Percentiles rank a stretch among this genome's conserved stretches.
Evolutionary conservation across 1,140 invertebrate genomes (phyloP).

Genomic region (Drusus annulatus): DNA sequence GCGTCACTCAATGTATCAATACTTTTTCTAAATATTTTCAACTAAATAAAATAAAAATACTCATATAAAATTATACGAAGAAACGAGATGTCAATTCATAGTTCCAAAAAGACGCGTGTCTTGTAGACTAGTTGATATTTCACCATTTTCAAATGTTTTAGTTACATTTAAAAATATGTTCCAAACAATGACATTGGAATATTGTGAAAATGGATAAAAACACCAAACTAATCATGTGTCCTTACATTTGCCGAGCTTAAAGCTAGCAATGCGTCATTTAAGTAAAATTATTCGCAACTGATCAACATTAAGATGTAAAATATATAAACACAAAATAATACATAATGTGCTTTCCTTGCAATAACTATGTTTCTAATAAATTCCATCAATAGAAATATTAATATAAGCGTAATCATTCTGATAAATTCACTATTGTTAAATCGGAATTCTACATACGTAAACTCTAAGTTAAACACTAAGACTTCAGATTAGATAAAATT

Average conservation of each 20-base stretch:
- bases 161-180: neutral
- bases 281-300: neutral
- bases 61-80: too few species aligned
- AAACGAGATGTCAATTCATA: slow-evolving; percentile 27
- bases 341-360: slow-evolving; percentile 32
- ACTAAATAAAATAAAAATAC: too few species aligned
- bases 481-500: slow-evolving; percentile 5
- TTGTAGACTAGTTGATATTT: neutral
- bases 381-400: slow-evolving; percentile 19
- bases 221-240: slow-evolving; percentile 12
- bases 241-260: slow-evolving; percentile 10
- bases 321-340: slow-evolving; percentile 18
- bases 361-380: slow-evolving; percentile 34
- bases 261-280: slow-evolving; percentile 6
- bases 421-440: slow-evolving; percentile 17
- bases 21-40: neutral
- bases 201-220: too few species aligned
- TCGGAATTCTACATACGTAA: slow-evolving; percentile 37
- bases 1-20: neutral
- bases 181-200: too few species aligned
- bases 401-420: slow-evolving; percentile 8
- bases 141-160: too few species aligned
- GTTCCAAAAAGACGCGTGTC: slow-evolving; percentile 6
- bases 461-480: slow-evolving; percentile 5
- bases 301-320: slow-evolving; percentile 12